Percentiles rank a stretch among this genome's conserved stretches.
Evolutionary conservation across 1,140 invertebrate species (phyloP).

Genomic region (Rhagoletis pomonella): DNA sequence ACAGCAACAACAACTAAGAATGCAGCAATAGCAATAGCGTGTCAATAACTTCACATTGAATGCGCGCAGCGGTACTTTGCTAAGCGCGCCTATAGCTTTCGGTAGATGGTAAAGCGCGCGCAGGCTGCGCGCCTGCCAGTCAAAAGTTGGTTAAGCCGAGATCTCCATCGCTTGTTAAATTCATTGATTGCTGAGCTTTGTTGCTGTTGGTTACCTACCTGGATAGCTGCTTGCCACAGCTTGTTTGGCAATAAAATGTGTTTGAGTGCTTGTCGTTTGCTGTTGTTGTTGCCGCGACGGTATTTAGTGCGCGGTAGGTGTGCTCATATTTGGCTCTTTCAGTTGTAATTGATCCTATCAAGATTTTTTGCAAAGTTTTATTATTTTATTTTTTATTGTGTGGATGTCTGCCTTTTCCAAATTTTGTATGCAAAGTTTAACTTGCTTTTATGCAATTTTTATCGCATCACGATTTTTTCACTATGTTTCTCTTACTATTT

Average conservation of each 20-base stretch:
- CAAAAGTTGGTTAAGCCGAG: not conserved
- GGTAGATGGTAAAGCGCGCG: not conserved
- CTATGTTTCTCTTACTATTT: not conserved
- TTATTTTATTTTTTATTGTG: not conserved
- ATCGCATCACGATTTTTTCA: not conserved
- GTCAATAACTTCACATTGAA: conserved; percentile 7
- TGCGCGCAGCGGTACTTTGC: not conserved
- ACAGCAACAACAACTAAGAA: not conserved
- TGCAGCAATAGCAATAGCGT: not conserved
- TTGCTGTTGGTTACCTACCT: conserved; percentile 22
- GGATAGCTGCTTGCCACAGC: not conserved
- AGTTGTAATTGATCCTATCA: conserved; percentile 49
- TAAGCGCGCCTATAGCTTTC: not conserved
- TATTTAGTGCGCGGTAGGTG: conserved; percentile 48
- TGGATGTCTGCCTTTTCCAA: conserved; percentile 15
- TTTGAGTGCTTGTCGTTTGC: not conserved
- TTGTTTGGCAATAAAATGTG: not conserved
- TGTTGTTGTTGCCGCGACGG: not conserved
- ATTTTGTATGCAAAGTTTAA: conserved; percentile 19
- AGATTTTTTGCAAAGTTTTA: not conserved
- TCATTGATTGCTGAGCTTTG: conserved; percentile 2
- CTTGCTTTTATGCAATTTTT: conserved; percentile 29
- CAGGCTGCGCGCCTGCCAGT: not conserved
- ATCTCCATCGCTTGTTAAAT: not conserved
- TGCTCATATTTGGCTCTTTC: conserved; percentile 44